A percentile compares a stretch with the other conserved stretches of the same genome.
These are phyloP conservation scores for Monodelphis domestica DNA, from an alignment of 2,797 vertebrate genomes.

Conservation along the genomic window DNA sequence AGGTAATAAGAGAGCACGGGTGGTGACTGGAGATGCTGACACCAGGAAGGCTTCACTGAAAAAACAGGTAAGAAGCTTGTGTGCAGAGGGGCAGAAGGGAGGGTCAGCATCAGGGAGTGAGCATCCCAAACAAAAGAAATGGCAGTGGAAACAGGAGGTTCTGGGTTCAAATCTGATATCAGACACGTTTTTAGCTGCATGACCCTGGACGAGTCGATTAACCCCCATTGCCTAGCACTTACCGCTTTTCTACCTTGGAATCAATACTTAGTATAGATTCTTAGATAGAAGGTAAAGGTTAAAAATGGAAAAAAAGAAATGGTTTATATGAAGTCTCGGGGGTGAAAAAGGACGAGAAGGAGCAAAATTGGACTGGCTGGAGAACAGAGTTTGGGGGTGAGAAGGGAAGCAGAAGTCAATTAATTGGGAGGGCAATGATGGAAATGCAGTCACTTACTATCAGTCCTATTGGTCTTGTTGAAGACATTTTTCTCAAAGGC, in stretches of 20 bases:
- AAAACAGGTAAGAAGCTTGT: background rate
- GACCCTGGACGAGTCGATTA: too few species aligned
- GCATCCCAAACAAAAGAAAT: background rate
- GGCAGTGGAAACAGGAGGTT: too few species aligned
- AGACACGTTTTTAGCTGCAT: too few species aligned
- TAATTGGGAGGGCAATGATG: background rate
- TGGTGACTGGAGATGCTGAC: background rate
- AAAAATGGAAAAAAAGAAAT: too few species aligned
- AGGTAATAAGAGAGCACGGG: background rate
- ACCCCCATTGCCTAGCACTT: too few species aligned
- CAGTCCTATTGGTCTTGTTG: constrained; percentile 91
- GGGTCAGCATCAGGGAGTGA: constrained; percentile 10
- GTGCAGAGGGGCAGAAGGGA: background rate
- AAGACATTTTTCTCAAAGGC: constrained; percentile 93
- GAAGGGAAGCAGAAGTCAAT: background rate
- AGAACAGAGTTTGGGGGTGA: background rate
- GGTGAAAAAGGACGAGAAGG: background rate
- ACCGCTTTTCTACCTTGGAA: too few species aligned
- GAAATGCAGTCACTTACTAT: constrained; percentile 83
- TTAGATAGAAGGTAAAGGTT: too few species aligned
- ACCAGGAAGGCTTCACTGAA: background rate
- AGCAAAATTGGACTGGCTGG: constrained; percentile 49
- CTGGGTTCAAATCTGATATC: too few species aligned
- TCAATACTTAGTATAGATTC: too few species aligned
- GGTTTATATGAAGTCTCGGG: background rate